Evolutionary conservation across 2,888 invertebrate genomes (phyloP).

Genomic region (Trilocha varians): DNA sequence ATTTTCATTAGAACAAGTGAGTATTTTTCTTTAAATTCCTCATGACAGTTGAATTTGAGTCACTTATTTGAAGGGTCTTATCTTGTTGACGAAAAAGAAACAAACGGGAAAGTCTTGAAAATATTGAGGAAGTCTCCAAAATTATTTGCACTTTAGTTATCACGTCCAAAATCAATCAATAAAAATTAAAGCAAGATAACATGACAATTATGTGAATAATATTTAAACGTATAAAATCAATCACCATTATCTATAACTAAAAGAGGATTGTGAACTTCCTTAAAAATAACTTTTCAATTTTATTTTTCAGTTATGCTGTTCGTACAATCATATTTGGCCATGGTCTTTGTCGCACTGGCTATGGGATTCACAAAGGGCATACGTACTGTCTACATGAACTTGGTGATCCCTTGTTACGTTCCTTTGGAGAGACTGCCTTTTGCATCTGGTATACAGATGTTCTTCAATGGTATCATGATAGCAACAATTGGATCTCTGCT

Average conservation of each 20-base stretch:
- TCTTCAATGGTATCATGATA: slow-evolving; percentile 77
- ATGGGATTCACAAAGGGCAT: slow-evolving; percentile 80
- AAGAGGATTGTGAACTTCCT: no score
- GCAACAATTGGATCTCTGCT: slow-evolving; percentile 75
- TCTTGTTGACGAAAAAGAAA: no score
- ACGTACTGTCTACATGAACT: slow-evolving; percentile 78
- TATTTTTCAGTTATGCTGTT: slow-evolving; percentile 59
- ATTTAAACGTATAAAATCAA: no score
- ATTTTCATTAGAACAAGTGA: slow-evolving; percentile 76
- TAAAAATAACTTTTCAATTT: no score
- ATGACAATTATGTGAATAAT: no score
- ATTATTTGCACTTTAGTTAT: no score
- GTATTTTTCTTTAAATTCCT: slow-evolving; percentile 24
- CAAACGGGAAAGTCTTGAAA: not conserved
- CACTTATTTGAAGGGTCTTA: not conserved
- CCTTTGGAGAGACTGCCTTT: slow-evolving; percentile 77
- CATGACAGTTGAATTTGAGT: not conserved
- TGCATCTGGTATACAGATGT: slow-evolving; percentile 80
- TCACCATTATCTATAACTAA: no score
- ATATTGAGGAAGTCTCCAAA: not conserved
- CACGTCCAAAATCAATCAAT: no score
- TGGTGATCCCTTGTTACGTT: slow-evolving; percentile 79
- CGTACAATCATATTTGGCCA: slow-evolving; percentile 50
- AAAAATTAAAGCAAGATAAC: no score
- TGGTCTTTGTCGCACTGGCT: slow-evolving; percentile 67